Base-by-base conservation (phyloP, 53 echinoderm and acorn worm species). In the Arbacia lixula region DNA sequence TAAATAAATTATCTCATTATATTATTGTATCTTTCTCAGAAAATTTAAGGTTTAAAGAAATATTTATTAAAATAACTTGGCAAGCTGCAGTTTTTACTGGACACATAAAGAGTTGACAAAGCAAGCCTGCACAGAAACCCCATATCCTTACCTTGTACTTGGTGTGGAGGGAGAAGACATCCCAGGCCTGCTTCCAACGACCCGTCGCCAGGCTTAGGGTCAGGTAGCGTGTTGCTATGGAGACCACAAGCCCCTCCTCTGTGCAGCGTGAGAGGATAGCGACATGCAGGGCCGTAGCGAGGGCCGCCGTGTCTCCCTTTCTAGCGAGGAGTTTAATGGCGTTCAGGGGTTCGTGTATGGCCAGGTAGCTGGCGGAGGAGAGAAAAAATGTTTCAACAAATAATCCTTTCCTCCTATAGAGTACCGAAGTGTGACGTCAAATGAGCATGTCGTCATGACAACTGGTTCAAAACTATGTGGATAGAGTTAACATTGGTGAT, bases 271-370 rank as follows among this genome's bases (percentile, higher is more conserved):
- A 53, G 56, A 89, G 62, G 21, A 92, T 83, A 37, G 97, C 88
- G 14, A 96, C 90, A 78, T 88, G 85, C 33, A 91, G 86, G 62
- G 94, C 94, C 17, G 90, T 84, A 43, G 66, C 74, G 26, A 96
- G 89, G 26, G 89, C 86, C 39, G 90, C 54, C 25, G 72, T 76
- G 81, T 89, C 94, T 16, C 97, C 92, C 71, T 85, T 94, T 61
- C 94, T 89, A 43, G 89, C 80, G 17, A 96, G 68, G 2, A 96
- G 65, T 60, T 86, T 89, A 17, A 94, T 85, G 35, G 97, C 97
- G 86, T 94, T 88, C 22, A 61, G 53, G 29, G 92, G 86, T 55
- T 92, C 81, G 37, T 90, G 74, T 10, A 89, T 58, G 25, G 91
- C 86, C 36, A 96, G 84, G 62, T 90, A 96, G 76, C 97, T 96